phyloP scores from a whole-genome alignment of 2,797 vertebrate species.

The Hafferia zeledoni region DNA sequence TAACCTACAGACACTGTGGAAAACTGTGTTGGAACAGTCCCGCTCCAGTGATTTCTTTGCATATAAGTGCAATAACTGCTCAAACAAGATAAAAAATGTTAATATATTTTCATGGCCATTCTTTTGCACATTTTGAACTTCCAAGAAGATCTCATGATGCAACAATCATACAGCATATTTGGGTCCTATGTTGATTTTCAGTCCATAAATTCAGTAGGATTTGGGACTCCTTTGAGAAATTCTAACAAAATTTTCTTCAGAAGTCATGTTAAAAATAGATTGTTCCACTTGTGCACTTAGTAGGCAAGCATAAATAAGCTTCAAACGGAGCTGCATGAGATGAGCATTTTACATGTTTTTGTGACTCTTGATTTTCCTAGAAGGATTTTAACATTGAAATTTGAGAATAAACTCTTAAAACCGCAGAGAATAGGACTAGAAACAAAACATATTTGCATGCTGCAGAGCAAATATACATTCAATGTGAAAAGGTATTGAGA shows the following conservation, averaged over 20 bases:
- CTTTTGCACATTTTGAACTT: background rate
- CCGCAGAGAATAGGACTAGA: background rate
- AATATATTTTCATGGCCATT: background rate
- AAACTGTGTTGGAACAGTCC: background rate
- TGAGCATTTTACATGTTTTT: background rate
- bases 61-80: background rate
- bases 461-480: background rate
- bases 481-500: background rate
- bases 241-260: background rate
- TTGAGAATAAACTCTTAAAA: background rate
- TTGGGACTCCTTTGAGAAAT: background rate
- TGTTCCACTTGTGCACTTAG: background rate
- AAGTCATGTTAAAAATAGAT: background rate
- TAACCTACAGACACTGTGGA: background rate
- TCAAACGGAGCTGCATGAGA: background rate
- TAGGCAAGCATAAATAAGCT: background rate
- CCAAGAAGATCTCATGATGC: background rate
- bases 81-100: background rate
- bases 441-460: background rate
- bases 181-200: background rate
- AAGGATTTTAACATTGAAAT: background rate
- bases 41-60: background rate
- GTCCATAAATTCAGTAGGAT: background rate
- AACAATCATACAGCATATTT: background rate
- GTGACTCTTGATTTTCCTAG: background rate